Percentiles rank a stretch among this genome's conserved stretches.
These are phyloP conservation scores for Unio delphinus DNA, from an alignment of 2,888 invertebrate genomes.

Conservation along the genomic window DNA sequence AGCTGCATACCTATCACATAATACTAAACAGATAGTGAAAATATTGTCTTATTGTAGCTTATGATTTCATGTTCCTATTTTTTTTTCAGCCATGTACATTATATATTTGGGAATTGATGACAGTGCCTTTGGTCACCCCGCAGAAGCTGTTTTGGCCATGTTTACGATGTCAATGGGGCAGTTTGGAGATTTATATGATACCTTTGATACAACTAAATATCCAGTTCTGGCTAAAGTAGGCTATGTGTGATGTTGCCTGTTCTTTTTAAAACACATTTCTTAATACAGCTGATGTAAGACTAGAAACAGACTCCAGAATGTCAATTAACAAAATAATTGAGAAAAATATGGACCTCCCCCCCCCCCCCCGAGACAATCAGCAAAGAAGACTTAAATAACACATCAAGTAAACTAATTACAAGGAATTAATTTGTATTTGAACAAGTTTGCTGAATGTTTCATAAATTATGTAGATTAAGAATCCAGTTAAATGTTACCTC, in stretches of 20 bases:
- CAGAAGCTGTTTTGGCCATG: constrained; percentile 97
- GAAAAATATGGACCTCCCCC: no score
- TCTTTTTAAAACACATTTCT: no score
- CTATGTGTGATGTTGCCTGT: neutral
- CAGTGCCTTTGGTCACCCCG: constrained; percentile 77
- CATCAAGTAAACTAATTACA: no score
- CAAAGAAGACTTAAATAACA: no score
- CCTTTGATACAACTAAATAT: constrained; percentile 90
- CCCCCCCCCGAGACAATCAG: no score
- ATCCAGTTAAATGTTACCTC: no score
- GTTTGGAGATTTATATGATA: constrained; percentile 94
- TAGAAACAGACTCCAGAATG: no score
- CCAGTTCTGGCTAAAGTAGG: constrained; percentile 84
- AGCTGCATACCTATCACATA: neutral
- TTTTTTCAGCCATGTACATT: constrained; percentile 70
- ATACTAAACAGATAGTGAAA: neutral
- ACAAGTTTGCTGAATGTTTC: no score
- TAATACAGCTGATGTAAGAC: no score
- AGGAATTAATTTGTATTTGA: no score
- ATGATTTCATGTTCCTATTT: constrained; percentile 3
- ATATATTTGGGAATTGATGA: constrained; percentile 66
- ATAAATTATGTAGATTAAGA: no score
- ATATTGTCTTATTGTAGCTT: neutral
- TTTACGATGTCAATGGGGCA: constrained; percentile 98
- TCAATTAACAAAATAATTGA: no score